These are phyloP conservation scores for Acanthurus lineatus DNA, from an alignment of 2,797 vertebrate species.

Conservation along the genomic window DNA sequence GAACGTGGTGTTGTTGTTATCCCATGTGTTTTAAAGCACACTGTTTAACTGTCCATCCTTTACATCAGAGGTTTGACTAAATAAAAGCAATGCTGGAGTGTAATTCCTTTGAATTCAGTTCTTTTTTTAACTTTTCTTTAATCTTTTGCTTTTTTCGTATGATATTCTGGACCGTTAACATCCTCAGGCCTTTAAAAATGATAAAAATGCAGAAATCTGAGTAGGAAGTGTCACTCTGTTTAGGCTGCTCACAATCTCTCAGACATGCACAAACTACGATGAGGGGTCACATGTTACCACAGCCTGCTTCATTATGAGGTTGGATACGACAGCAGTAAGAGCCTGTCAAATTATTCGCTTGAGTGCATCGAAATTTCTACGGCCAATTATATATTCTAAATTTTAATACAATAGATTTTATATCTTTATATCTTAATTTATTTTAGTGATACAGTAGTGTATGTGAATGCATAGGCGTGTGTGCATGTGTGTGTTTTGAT, in stretches of 20 bases:
- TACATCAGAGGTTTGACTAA: not conserved
- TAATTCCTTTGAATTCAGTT: not conserved
- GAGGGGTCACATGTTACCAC: not conserved
- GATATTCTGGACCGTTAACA: not conserved
- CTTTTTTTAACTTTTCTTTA: not conserved
- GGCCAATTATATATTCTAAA: conserved; percentile 50
- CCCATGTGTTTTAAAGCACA: not conserved
- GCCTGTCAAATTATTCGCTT: not conserved
- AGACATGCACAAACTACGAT: conserved; percentile 17
- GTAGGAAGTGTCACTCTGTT: not conserved
- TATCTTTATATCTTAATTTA: conserved; percentile 46
- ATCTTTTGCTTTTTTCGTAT: conserved; percentile 9
- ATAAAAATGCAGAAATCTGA: not conserved
- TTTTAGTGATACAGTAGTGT: conserved; percentile 32
- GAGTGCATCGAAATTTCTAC: conserved; percentile 12
- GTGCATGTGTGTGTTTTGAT: conserved; percentile 75
- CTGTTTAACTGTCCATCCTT: not conserved
- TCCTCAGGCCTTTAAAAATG: not conserved
- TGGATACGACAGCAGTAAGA: not conserved
- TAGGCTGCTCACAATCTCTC: conserved; percentile 17
- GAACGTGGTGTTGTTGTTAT: not conserved
- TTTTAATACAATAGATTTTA: conserved; percentile 30
- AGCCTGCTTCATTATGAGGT: conserved; percentile 25
- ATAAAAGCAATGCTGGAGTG: not conserved
- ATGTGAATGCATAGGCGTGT: conserved; percentile 30